Conservation (phyloP, 2,113 vertebrate species). For the Pogonocichla stellata region DNA sequence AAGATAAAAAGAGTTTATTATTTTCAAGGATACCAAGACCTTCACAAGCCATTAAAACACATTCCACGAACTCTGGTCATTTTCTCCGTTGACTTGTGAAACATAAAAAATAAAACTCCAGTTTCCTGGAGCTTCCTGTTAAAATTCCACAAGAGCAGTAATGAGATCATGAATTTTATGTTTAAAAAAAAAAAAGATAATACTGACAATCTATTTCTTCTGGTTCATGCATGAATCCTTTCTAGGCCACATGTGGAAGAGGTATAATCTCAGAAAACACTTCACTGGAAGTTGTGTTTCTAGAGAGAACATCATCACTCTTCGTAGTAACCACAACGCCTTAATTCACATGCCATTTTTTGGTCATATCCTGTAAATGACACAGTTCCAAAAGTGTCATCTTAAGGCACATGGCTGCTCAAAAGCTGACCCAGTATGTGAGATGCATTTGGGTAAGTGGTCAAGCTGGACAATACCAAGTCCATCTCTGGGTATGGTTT, state of each 20-base stretch:
- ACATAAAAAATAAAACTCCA: not conserved
- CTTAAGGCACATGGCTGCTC: not conserved
- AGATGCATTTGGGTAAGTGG: not conserved
- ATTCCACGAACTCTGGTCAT: not conserved
- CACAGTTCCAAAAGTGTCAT: not conserved
- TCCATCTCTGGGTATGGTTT: not conserved
- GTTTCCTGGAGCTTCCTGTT: not conserved
- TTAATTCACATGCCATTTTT: not conserved
- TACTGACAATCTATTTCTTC: not conserved
- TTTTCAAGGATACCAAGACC: not conserved
- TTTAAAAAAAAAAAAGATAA: not conserved
- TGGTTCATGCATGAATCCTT: not conserved
- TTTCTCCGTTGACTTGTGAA: not conserved
- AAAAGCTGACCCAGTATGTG: not conserved
- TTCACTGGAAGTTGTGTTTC: not conserved
- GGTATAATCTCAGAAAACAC: not conserved
- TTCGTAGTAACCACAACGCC: not conserved
- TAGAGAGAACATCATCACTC: not conserved
- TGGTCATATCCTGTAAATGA: not conserved
- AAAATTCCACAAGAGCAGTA: not conserved
- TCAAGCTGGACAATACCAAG: not conserved
- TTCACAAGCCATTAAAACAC: not conserved
- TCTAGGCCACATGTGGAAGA: not conserved
- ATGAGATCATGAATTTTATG: not conserved
- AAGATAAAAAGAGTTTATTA: conserved; percentile 18